Base-by-base conservation (phyloP, 2,113 vertebrate species). In the Chaetodon auriga region DNA sequence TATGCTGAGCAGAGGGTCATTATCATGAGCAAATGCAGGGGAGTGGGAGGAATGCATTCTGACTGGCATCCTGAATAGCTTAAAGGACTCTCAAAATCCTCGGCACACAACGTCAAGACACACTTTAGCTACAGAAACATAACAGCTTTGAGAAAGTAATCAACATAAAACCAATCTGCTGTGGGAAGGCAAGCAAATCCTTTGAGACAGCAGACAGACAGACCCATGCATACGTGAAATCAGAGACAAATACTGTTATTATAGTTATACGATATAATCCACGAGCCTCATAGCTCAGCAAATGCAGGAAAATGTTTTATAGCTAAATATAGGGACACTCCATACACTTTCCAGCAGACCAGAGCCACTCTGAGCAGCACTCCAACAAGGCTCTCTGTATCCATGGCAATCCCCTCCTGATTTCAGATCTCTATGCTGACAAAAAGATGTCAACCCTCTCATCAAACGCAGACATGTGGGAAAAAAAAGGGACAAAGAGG, bases 1-100 rank as follows among this genome's bases (percentile, higher is more conserved):
- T 82, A 92, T 91, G 90, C 82, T 90, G 92, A 94, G 91, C 71
- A 90, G 87, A 89, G 53, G 63, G 73, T 89, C 87, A 92, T 94
- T 93, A 92, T 90, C 85, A 89, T 83, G 80, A 83, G 81, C 82
- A 90, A 93, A 92, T 70, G 84, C 81, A 78, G 51, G 51, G 55
- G 77, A 88, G 91, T 78, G 80, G 81, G 74, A 78, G 84, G 87
- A 84, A 84, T 83, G 81, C 84, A 84, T 74, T 61, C 60, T 0
- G 36, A 72, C 49, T 30, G 53, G 81, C 62, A 78, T 72, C 82
- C 68, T 85, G 66, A 90, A 89, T 81, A 75, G 68, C 81, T 75
- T 62, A 73, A 82, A 81, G 73, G 73, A 75, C 70, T 72, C 81
- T 89, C 73, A 73, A 85, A 90, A 85, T 63, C 72, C 87, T 84